phyloP scores from a whole-genome alignment of 2,113 vertebrate species.

The Alligator sinensis region DNA sequence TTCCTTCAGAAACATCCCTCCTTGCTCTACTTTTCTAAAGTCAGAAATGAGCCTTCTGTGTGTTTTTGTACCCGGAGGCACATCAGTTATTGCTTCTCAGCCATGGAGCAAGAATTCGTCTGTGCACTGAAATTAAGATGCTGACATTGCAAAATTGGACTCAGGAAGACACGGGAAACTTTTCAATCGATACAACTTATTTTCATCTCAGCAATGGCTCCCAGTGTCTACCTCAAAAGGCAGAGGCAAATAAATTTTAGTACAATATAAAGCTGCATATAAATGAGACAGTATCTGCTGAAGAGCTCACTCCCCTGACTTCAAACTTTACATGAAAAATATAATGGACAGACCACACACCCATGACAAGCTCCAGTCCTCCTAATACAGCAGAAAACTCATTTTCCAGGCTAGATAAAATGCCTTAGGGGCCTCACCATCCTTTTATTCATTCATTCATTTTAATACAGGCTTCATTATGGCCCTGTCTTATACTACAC shows the following conservation, averaged over 20 bases:
- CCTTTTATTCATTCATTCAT: no score
- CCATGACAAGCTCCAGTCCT: not conserved
- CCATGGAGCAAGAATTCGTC: fast-evolving
- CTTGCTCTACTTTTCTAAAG: fast-evolving
- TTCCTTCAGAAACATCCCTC: not conserved
- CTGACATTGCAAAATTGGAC: not conserved
- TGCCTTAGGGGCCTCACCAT: no score
- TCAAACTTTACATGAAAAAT: fast-evolving
- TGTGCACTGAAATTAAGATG: not conserved
- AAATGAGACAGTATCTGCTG: fast-evolving
- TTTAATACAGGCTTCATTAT: no score
- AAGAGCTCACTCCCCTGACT: not conserved
- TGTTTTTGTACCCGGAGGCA: fast-evolving
- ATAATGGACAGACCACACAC: not conserved
- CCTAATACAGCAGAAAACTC: not conserved
- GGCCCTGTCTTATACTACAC: no score
- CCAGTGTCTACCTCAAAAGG: not conserved
- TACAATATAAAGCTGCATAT: not conserved
- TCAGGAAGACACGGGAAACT: not conserved
- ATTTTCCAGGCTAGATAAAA: not conserved
- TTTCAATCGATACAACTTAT: not conserved
- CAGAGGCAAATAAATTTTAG: not conserved
- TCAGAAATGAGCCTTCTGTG: fast-evolving
- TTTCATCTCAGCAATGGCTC: not conserved
- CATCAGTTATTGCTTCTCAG: fast-evolving